These are phyloP conservation scores for Plebejus argus DNA, from an alignment of 2,888 invertebrate species.

Conservation along the genomic window DNA sequence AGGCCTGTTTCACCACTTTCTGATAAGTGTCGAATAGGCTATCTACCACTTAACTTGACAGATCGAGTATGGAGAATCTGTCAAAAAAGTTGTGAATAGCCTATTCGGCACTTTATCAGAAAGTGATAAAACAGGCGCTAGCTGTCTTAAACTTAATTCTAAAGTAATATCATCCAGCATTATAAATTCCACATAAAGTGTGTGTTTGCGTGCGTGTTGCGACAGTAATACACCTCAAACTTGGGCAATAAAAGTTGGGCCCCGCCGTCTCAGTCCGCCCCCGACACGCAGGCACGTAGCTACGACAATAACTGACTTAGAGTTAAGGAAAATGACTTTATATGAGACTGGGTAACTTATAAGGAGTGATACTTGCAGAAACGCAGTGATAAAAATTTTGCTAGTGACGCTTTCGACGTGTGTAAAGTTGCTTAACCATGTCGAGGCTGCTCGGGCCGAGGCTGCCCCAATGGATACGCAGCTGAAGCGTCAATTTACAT, in stretches of 20 bases:
- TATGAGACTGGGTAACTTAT: background rate
- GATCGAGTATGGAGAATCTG: too few species aligned
- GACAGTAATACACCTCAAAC: constrained; percentile 15
- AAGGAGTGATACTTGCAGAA: background rate
- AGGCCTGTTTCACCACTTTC: too few species aligned
- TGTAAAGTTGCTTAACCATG: too few species aligned
- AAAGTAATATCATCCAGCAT: background rate
- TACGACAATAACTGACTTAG: constrained; percentile 8
- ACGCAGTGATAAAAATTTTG: background rate
- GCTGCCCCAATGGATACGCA: too few species aligned
- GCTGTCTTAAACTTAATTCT: background rate
- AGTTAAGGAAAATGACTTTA: background rate
- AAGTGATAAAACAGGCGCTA: too few species aligned
- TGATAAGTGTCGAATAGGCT: too few species aligned
- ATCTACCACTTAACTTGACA: too few species aligned
- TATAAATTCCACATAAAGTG: background rate
- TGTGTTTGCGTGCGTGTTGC: background rate
- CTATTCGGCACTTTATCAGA: too few species aligned
- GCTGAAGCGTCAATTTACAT: too few species aligned
- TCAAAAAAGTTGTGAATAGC: too few species aligned
- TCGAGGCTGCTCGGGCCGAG: too few species aligned
- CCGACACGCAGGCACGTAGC: constrained; percentile 10
- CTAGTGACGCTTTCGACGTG: too few species aligned
- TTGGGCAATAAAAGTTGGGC: constrained; percentile 4
- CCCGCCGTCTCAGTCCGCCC: background rate